These are phyloP conservation scores for Dioctria linearis DNA, from an alignment of 2,888 invertebrate species.

Conservation along the genomic window DNA sequence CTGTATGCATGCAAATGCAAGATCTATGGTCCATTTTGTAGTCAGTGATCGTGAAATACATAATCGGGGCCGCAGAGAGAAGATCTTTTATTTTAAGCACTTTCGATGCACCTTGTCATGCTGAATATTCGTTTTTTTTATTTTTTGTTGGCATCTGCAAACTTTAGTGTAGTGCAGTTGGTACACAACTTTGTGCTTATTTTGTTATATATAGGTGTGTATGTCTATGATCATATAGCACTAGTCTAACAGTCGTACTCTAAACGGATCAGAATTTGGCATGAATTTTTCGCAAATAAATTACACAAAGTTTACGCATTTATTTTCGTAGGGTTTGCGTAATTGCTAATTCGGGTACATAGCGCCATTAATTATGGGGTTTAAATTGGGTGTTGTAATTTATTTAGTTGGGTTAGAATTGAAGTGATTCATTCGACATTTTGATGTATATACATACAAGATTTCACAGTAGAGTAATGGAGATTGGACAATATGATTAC, in stretches of 20 bases:
- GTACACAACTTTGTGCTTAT: neutral
- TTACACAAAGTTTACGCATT: too few relatives aligned
- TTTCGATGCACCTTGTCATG: slow-evolving; percentile 23
- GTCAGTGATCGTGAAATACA: slow-evolving; percentile 25
- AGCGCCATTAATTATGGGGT: neutral
- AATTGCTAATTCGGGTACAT: neutral
- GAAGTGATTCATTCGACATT: neutral
- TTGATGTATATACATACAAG: neutral
- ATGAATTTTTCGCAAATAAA: neutral
- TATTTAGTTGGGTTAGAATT: neutral
- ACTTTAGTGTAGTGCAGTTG: neutral
- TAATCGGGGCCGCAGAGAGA: slow-evolving; percentile 8
- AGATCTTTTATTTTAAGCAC: slow-evolving; percentile 31
- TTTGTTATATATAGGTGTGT: neutral
- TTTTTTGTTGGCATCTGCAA: neutral
- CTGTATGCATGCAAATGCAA: slow-evolving; percentile 16
- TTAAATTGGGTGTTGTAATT: too few relatives aligned
- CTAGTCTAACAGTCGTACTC: neutral
- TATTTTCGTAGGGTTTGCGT: neutral
- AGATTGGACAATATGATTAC: too few relatives aligned
- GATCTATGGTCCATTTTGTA: neutral
- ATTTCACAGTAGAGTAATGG: too few relatives aligned
- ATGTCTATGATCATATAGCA: neutral
- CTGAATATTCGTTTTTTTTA: neutral
- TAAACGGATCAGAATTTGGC: slow-evolving; percentile 8